Base-by-base conservation (phyloP, 1,140 invertebrate genomes). In the Sarcophaga bullata region DNA sequence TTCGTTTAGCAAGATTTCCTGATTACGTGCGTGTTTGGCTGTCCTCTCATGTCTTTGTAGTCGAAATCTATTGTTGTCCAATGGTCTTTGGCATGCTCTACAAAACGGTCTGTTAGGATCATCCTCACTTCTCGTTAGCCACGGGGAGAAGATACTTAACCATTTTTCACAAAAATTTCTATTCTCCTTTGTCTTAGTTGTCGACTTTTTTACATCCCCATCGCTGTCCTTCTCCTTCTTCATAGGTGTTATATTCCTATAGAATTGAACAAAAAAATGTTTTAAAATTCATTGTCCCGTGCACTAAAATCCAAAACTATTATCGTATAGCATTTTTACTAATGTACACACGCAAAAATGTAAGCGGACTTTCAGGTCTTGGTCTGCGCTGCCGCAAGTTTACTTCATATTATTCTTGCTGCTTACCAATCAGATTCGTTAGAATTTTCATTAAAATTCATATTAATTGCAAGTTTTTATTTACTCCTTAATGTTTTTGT, bases 161-260 rank as follows among this genome's bases (percentile, higher is more conserved):
- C 88, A 89, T 46, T 89, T 89, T 8, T 88, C 86, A 82, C 86
- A 87, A 80, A 89, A 89, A 54, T 86, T 89, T 48, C 89, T 87
- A 15, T 46, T 37, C n/a, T n/a, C 82, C 85, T 76, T 89, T 85
- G 15, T 58, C 68, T 73, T 85, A 19, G n/a, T 48, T 17, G 54
- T 52, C 49, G 49, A n/a, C 0, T 50, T 50, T 47, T 80, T 62
- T 72, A 85, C 81, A 25, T 82, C 52, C 78, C 82, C 86, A 15
- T 84, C 76, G 58, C 83, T 78, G 4, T 49, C 48, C 8, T 49
- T 47, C 7, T 73, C 68, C 83, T 81, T 84, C 84, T 86, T 87
- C 15, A 81, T 80, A 46, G 85, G 87, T 10, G 84, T 73, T 8
- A 83, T 85, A 68, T 89, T 89, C 87, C 88, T 89, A 10, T 78